A percentile compares a stretch with the other conserved stretches of the same genome.
phyloP scores from a whole-genome alignment of 2,113 vertebrate species.

The Geococcyx californianus region DNA sequence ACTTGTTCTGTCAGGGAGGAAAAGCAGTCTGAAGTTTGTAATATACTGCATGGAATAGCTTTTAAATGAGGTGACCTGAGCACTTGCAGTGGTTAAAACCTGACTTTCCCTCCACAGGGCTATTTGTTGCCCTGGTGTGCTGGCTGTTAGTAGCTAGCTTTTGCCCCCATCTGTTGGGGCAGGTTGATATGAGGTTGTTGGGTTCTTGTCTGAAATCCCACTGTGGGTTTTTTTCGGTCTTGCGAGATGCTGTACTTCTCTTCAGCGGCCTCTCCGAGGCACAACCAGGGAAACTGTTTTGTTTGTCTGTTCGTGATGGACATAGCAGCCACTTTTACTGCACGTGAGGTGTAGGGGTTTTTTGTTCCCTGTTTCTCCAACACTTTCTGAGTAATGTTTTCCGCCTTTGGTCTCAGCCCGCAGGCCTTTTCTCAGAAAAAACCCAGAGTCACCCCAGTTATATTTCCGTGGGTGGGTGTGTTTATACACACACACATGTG shows the following conservation, averaged over 20 bases:
- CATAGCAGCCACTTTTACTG: not conserved
- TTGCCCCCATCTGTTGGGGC: not conserved
- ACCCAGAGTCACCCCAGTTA: not conserved
- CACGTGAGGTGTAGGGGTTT: not conserved
- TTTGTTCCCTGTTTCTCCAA: slow-evolving; percentile 2
- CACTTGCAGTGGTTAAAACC: not conserved
- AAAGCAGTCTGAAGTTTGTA: not conserved
- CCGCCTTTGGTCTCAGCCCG: slow-evolving; percentile 9
- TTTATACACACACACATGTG: not conserved
- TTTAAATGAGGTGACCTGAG: not conserved
- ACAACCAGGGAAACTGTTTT: not conserved
- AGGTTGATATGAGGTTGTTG: not conserved
- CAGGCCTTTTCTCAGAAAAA: slow-evolving; percentile 40
- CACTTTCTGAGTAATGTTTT: slow-evolving; percentile 54
- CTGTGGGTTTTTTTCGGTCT: not conserved
- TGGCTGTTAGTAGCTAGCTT: not conserved
- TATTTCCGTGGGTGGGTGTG: slow-evolving; percentile 10
- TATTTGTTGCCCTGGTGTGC: not conserved
- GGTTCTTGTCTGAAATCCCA: not conserved
- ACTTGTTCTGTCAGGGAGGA: slow-evolving; percentile 10
- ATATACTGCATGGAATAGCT: not conserved
- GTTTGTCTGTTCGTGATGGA: not conserved
- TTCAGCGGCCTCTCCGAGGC: not conserved
- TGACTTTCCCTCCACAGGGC: not conserved
- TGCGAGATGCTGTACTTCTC: not conserved